phyloP scores from a whole-genome alignment of 2,888 invertebrate species.

The Megalurothrips usitatus region DNA sequence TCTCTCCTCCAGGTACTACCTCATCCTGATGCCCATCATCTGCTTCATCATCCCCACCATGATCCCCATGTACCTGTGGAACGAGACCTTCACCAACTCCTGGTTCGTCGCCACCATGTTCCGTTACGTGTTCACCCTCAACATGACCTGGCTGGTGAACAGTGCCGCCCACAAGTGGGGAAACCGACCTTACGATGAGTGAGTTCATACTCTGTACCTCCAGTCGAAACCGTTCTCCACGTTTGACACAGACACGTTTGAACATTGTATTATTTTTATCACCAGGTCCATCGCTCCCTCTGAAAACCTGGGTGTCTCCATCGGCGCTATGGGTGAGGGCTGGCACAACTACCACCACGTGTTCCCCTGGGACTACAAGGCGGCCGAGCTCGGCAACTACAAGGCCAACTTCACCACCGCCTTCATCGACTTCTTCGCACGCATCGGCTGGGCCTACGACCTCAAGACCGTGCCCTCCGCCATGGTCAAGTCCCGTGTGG shows the following conservation, averaged over 20 bases:
- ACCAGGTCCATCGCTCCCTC: slow-evolving; percentile 69
- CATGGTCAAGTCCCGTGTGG: slow-evolving; percentile 51
- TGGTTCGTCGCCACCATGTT: slow-evolving; percentile 67
- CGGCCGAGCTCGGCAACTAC: slow-evolving; percentile 70
- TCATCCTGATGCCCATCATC: slow-evolving; percentile 64
- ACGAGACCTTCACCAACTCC: slow-evolving; percentile 63
- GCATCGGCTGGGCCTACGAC: slow-evolving; percentile 67
- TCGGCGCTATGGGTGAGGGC: slow-evolving; percentile 76
- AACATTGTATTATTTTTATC: slow-evolving; percentile 31
- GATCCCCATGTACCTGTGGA: slow-evolving; percentile 73
- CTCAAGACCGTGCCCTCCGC: slow-evolving; percentile 58
- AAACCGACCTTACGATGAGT: slow-evolving; percentile 69
- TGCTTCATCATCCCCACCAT: slow-evolving; percentile 75
- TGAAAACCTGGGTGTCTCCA: slow-evolving; percentile 69
- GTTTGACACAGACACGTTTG: background rate
- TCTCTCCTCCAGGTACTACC: slow-evolving; percentile 59
- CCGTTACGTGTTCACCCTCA: slow-evolving; percentile 73
- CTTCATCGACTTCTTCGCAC: slow-evolving; percentile 53
- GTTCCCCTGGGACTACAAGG: slow-evolving; percentile 90
- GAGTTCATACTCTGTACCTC: slow-evolving; percentile 41
- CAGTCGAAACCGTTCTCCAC: too few relatives aligned
- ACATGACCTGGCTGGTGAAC: slow-evolving; percentile 88
- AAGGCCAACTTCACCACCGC: slow-evolving; percentile 52
- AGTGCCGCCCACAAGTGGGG: slow-evolving; percentile 82
- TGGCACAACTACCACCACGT: slow-evolving; percentile 95